phyloP scores from a whole-genome alignment of 1,140 invertebrate genomes.

The Apis mellifera region Amel_HAv3.1 CM009932.2:5535501-5536000 shows the following conservation, averaged over 20 bases:
- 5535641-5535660: too few species aligned
- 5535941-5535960: neutral
- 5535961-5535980: neutral
- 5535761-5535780: neutral
- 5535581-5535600: too few species aligned
- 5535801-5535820: neutral
- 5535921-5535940: neutral
- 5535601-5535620: too few species aligned
- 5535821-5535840: neutral
- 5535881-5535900: neutral
- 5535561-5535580: too few species aligned
- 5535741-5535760: too few species aligned
- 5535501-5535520: neutral
- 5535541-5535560: too few species aligned
- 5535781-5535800: neutral
- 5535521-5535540: too few species aligned
- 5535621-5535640: too few species aligned
- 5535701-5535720: neutral
- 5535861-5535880: neutral
- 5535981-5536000: neutral
- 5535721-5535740: neutral
- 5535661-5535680: too few species aligned
- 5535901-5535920: neutral
- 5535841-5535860: neutral
- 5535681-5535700: neutral